Conservation (phyloP, 2,113 vertebrate genomes). For the Sylvilagus bachmani region DNA sequence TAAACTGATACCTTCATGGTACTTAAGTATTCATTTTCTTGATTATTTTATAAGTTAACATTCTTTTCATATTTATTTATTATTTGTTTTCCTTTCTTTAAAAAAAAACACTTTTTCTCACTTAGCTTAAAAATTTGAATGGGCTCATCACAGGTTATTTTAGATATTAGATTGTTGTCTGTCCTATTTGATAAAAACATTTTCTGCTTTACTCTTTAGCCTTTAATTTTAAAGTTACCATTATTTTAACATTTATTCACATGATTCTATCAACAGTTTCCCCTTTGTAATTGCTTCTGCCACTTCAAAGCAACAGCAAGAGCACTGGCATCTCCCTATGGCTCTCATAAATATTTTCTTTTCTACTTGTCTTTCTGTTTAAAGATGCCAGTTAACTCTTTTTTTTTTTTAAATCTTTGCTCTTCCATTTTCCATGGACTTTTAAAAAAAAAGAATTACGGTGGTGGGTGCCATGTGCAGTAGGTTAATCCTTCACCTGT, state of each 20-base stretch:
- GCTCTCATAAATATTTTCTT: slow-evolving; percentile 37
- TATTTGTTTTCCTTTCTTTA: not conserved
- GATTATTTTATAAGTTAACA: not conserved
- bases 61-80: not conserved
- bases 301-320: slow-evolving; percentile 40
- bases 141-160: not conserved
- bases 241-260: not conserved
- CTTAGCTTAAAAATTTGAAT: not conserved
- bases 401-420: not conserved
- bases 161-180: not conserved
- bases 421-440: too few species aligned
- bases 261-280: not conserved
- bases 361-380: not conserved
- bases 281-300: not conserved
- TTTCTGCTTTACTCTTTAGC: not conserved
- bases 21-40: not conserved
- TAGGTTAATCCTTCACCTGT: too few species aligned
- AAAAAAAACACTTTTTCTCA: not conserved
- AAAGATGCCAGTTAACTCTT: not conserved
- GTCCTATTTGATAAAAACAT: not conserved
- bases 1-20: not conserved
- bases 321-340: not conserved
- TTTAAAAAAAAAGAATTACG: too few species aligned
- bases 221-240: not conserved
- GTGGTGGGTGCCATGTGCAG: too few species aligned